phyloP scores from a whole-genome alignment of 1,140 invertebrate species.

The Papilio polyxenes region DNA sequence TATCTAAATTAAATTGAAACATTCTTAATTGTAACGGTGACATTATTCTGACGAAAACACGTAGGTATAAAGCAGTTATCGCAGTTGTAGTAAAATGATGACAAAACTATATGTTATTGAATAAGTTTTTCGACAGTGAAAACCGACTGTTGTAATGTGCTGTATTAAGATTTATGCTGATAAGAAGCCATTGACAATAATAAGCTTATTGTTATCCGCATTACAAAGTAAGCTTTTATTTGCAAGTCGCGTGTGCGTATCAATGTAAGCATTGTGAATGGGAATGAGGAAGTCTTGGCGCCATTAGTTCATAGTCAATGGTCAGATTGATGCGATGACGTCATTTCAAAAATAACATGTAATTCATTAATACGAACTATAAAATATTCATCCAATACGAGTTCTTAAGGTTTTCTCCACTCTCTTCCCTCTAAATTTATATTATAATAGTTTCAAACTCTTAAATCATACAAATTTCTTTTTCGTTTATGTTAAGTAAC shows the following conservation, averaged over 20 bases:
- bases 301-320: conserved; percentile 15
- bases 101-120: background rate
- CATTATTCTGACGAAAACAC: too few relatives aligned
- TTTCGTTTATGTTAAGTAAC: too few relatives aligned
- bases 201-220: background rate
- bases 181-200: background rate
- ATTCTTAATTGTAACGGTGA: too few relatives aligned
- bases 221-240: conserved; percentile 6
- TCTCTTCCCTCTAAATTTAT: too few relatives aligned
- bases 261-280: conserved; percentile 15
- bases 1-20: too few relatives aligned
- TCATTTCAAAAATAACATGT: background rate
- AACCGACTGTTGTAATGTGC: background rate
- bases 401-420: too few relatives aligned
- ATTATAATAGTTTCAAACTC: too few relatives aligned
- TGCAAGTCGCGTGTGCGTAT: background rate
- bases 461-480: too few relatives aligned
- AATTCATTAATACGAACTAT: background rate
- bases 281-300: background rate
- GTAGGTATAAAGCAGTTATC: background rate
- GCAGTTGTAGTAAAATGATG: conserved; percentile 60
- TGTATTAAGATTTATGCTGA: background rate
- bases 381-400: background rate
- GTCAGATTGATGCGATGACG: conserved; percentile 4
- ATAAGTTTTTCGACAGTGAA: background rate